Evolutionary conservation across 2,888 invertebrate species (phyloP).

Genomic region (Athalia rosae): DNA sequence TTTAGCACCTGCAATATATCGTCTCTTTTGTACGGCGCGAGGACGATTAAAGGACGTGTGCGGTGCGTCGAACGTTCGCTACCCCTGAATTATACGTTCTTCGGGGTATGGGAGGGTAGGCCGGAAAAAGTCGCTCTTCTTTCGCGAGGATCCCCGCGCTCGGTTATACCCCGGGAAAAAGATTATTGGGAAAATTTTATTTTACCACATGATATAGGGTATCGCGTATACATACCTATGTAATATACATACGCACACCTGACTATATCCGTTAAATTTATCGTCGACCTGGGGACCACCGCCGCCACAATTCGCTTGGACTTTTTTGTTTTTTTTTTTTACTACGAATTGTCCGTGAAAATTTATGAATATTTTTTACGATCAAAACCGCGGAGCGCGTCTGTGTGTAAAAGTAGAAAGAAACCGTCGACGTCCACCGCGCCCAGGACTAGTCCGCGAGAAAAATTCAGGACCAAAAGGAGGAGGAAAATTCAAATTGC

Average conservation of each 20-base stretch:
- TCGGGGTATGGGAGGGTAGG: no score
- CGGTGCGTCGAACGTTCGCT: no score
- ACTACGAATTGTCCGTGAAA: slow-evolving; percentile 38
- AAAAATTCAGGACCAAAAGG: no score
- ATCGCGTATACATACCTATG: background rate
- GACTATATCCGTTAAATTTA: slow-evolving; percentile 20
- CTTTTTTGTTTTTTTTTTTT: no score
- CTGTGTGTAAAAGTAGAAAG: background rate
- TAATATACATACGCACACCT: background rate
- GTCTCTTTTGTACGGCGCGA: no score
- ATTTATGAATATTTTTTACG: slow-evolving; percentile 38
- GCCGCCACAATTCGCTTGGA: background rate
- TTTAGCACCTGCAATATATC: no score
- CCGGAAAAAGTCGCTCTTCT: no score
- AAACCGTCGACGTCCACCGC: no score
- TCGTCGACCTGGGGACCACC: slow-evolving; percentile 10
- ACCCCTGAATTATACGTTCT: no score
- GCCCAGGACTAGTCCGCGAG: no score
- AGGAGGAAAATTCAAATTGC: slow-evolving; percentile 6
- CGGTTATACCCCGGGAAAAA: background rate
- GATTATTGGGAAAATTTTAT: background rate
- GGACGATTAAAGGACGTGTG: no score
- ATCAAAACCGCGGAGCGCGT: background rate
- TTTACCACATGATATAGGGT: background rate
- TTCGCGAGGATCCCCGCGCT: no score